Base-by-base conservation (phyloP, 2,113 vertebrate species). In the Amphiprion ocellaris region DNA sequence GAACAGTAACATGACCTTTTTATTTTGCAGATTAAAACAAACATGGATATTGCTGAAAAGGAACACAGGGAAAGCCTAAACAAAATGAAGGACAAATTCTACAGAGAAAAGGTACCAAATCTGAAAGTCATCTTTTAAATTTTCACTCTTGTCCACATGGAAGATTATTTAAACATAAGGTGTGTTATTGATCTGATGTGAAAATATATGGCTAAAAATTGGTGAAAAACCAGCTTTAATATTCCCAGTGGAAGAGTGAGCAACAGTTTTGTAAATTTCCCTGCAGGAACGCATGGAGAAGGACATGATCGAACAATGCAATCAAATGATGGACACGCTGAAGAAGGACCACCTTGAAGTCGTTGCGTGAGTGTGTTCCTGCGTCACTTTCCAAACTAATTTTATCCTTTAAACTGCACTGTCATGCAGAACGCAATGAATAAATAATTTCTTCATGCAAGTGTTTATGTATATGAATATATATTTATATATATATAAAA, bases 41-140 rank as follows among this genome's bases (percentile, higher is more conserved):
- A 28, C 30, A 92, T 96, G 92, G 86, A 89, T 5, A 70, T 62
- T 64, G 90, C 92, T 69, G 92, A 96, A 59, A 92, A 83, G 68
- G 92, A 94, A 79, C 93, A 97, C 89, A 92, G 94, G 55, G 94
- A 97, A 60, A 92, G 89, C 58, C 82, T 97, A 46, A 90, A 90
- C 81, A 92, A 83, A 88, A 81, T 95, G 90, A 95, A 97, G 90
- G 80, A 74, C 59, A 95, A 76, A 24, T 97, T 97, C 89, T 93
- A 95, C 80, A 93, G 92, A 88, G 95, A 96, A 91, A 97, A 97
- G 96, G 96, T 97, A 94, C 41, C 10, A 53, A 28, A 10, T 39
- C 2, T 23, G 58, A 23, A 58, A 39, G 17, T 19, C 1, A 59
- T 2, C 21, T 17, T 17, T 17, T 50, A 50, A 68, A 62, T 44